These are phyloP conservation scores for Sebastes paucispinis DNA, from an alignment of 2,797 vertebrate genomes.

Conservation along the genomic window DNA sequence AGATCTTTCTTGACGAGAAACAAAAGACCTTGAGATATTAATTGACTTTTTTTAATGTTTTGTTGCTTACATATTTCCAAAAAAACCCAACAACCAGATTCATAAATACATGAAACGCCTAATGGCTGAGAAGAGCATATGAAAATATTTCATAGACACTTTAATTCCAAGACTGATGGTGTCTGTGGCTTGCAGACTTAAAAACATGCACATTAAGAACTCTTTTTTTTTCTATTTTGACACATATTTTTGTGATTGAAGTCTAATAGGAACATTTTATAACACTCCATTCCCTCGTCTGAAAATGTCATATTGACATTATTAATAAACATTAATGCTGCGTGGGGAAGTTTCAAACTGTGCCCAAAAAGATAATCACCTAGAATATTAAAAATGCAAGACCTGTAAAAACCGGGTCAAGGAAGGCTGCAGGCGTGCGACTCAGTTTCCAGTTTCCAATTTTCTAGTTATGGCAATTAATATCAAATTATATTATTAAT, in stretches of 20 bases:
- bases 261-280: background rate
- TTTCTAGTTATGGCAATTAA: background rate
- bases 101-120: background rate
- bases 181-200: background rate
- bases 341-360: background rate
- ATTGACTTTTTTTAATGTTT: background rate
- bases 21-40: background rate
- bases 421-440: background rate
- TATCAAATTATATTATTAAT: background rate
- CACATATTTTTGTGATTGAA: background rate
- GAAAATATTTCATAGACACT: background rate
- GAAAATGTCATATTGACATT: background rate
- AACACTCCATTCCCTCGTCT: background rate
- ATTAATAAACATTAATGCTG: background rate
- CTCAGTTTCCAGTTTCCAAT: background rate
- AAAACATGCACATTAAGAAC: background rate
- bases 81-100: background rate
- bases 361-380: background rate
- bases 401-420: background rate
- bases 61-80: background rate
- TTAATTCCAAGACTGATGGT: background rate
- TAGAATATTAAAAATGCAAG: background rate
- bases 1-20: background rate
- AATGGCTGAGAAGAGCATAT: background rate
- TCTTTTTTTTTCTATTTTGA: background rate